Percentiles rank a stretch among this genome's conserved stretches.
phyloP scores from a whole-genome alignment of 2,888 invertebrate genomes.

The Tipula lateralis region DNA sequence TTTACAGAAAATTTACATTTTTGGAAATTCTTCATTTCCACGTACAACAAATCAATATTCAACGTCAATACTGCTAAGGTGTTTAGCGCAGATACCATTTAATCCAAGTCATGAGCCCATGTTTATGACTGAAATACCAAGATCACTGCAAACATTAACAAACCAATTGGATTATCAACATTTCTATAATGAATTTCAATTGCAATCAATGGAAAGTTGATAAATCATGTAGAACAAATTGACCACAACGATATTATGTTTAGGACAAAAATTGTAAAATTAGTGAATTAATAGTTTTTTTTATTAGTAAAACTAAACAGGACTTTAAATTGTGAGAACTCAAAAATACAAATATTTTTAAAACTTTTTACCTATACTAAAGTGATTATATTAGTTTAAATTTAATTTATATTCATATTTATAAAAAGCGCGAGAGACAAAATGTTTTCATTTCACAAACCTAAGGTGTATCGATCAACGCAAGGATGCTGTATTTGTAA shows the following conservation, averaged over 20 bases:
- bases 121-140: constrained; percentile 12
- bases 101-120: constrained; percentile 27
- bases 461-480: constrained; percentile 75
- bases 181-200: constrained; percentile 29
- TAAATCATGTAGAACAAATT: neutral
- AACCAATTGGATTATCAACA: constrained; percentile 12
- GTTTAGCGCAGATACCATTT: constrained; percentile 29
- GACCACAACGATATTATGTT: neutral
- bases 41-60: constrained; percentile 25
- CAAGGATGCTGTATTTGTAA: constrained; percentile 83
- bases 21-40: constrained; percentile 29
- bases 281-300: neutral
- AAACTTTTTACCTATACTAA: neutral
- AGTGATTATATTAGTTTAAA: constrained; percentile 16
- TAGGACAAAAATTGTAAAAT: neutral
- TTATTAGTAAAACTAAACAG: neutral
- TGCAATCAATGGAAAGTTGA: neutral
- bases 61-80: constrained; percentile 20
- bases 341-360: neutral
- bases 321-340: neutral
- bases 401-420: neutral
- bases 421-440: neutral
- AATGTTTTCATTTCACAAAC: constrained; percentile 84
- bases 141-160: neutral
- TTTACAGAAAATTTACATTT: constrained; percentile 28